phyloP scores from a whole-genome alignment of 2,113 vertebrate species.

The Lucifuga dentata region DNA sequence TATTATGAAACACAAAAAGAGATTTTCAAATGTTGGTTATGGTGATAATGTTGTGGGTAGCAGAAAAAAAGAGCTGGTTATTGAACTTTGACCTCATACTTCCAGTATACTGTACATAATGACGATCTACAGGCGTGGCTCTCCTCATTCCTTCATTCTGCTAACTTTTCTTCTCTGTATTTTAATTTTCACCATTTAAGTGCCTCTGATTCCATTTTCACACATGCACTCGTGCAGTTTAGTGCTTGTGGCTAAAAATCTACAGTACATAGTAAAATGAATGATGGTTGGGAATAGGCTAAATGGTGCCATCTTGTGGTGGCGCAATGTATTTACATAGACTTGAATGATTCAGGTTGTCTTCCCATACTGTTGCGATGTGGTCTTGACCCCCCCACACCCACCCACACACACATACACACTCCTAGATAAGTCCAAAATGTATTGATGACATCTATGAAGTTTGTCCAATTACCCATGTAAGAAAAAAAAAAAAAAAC shows the following conservation, averaged over 20 bases:
- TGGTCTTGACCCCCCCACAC: background rate
- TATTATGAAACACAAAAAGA: background rate
- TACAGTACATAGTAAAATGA: background rate
- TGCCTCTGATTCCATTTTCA: constrained; percentile 66
- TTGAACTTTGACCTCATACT: background rate
- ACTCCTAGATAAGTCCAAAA: background rate
- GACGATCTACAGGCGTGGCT: background rate
- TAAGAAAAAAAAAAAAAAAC: background rate
- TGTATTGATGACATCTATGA: background rate
- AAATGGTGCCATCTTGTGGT: constrained; percentile 43
- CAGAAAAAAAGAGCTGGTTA: no score
- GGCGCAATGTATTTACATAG: no score
- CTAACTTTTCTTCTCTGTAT: constrained; percentile 2
- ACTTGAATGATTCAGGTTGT: no score
- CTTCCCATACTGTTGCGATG: background rate
- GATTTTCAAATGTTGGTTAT: background rate
- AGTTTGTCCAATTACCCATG: background rate
- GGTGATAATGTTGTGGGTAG: no score
- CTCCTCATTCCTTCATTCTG: constrained; percentile 1
- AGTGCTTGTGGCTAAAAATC: constrained; percentile 16
- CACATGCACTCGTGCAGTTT: constrained; percentile 29
- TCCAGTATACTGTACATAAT: background rate
- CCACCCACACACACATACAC: no score
- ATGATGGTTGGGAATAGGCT: background rate
- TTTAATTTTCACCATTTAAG: constrained; percentile 65